Conservation (phyloP, 2,797 vertebrate species). For the Molossus molossus region DNA sequence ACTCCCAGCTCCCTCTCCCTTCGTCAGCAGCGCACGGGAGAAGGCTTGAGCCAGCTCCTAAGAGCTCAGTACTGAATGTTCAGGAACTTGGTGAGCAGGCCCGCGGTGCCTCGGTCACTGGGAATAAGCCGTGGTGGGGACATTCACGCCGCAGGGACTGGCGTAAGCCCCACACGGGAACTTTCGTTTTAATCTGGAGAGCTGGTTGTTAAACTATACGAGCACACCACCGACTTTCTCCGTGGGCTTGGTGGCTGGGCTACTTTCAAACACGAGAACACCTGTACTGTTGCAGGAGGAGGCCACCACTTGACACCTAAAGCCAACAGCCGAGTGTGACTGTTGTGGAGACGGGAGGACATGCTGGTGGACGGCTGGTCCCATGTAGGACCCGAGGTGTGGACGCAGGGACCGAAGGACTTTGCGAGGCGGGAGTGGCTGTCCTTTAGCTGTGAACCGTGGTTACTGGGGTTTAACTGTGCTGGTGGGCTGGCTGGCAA, state of each 20-base stretch:
- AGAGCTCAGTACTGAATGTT: neutral
- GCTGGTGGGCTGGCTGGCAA: neutral
- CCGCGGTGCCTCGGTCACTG: neutral
- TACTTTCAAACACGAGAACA: neutral
- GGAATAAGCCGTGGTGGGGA: neutral
- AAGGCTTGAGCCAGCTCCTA: neutral
- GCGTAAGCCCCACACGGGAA: neutral
- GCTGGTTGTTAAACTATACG: neutral
- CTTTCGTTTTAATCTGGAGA: neutral
- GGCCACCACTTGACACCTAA: fast-evolving
- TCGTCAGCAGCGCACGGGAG: neutral
- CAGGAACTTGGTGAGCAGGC: neutral
- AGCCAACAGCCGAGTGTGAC: neutral
- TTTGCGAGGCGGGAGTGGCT: neutral
- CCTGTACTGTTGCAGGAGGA: neutral
- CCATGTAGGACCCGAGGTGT: neutral
- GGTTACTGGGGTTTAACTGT: neutral
- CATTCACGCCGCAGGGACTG: neutral
- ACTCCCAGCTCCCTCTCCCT: neutral
- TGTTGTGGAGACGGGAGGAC: neutral
- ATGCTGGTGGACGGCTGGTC: neutral
- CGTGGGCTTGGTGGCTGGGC: neutral
- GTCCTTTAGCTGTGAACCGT: neutral
- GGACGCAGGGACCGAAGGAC: neutral
- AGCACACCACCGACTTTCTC: neutral